phyloP scores from a whole-genome alignment of 2,797 vertebrate species.

The Sciurus carolinensis region DNA sequence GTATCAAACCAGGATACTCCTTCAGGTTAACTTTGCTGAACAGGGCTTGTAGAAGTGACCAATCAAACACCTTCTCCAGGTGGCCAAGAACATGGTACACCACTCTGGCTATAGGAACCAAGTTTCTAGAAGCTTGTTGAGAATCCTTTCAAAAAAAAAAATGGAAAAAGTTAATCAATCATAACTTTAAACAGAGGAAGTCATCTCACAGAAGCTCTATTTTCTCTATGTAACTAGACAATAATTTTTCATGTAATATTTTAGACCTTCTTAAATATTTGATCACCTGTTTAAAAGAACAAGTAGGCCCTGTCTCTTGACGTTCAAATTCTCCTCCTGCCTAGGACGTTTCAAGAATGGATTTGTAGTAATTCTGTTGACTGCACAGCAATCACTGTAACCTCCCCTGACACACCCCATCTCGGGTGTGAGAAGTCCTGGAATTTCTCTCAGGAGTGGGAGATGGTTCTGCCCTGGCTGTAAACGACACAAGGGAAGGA shows the following conservation, averaged over 20 bases:
- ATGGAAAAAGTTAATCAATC: neutral
- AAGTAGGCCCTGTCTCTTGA: neutral
- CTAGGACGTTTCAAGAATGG: no score
- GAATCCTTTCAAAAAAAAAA: slow-evolving; percentile 10
- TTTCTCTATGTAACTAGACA: neutral
- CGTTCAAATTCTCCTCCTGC: neutral
- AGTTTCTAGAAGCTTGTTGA: neutral
- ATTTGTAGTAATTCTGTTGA: neutral
- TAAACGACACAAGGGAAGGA: neutral
- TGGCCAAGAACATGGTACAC: neutral
- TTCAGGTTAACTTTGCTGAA: neutral
- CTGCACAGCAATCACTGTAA: neutral
- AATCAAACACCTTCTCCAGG: neutral
- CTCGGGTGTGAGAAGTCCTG: neutral
- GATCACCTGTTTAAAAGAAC: neutral
- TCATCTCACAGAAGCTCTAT: neutral
- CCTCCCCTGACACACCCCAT: no score
- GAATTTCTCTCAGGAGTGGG: neutral
- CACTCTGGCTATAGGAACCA: neutral
- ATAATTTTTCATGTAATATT: slow-evolving; percentile 6
- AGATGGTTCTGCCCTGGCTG: neutral
- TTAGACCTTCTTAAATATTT: slow-evolving; percentile 18
- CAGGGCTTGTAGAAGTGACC: neutral
- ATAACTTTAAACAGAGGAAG: neutral
- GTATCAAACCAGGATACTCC: slow-evolving; percentile 45